Base-by-base conservation (phyloP, 2,797 vertebrate species). In the Arremon aurantiirostris region DNA sequence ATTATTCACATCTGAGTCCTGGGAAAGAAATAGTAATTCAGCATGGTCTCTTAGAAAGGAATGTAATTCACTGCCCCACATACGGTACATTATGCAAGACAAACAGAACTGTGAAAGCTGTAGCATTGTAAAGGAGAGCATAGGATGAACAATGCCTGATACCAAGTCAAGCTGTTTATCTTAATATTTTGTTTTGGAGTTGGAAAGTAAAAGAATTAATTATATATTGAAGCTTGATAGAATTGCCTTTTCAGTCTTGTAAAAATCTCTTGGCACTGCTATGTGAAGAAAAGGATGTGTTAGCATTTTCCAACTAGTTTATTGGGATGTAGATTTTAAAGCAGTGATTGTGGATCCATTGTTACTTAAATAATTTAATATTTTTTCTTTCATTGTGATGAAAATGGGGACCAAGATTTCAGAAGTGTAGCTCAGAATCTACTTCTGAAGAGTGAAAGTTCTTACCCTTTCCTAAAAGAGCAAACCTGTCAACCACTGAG, bases 1-100 rank as follows among this genome's bases (percentile, higher is more conserved):
- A 93, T 96, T 96, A 90, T 76, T 97, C 91, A 95, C 78, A 85
- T 94, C 82, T 66, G 76, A 96, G 90, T 65, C 81, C 41, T 79
- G 57, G 47, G 46, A 93, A 94, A 94, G 52, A 89, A 96, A 94
- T 68, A 89, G 77, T 93, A 89, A 93, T 95, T 95, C 86, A 69
- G 78, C 65, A 32, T 35, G 30, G 63, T 77, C 61, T 82, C 89
- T 78, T 68, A 66, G 73, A 63, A 88, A 87, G 59, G 49, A 93
- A 69, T 78, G 41, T 49, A 80, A 80, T 82, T 89, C 60, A 52
- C 60, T 97, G 86, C 44, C 86, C 91, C 65, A 75, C 76, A 80
- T 93, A 87, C 28, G 4, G 49, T 75, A 89, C 79, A 26, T 89
- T 86, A 83, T 90, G 76, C 85, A 81, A 72, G 82, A 66, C 89